Conservation (phyloP, 2,888 invertebrate species). For the Melanostoma mellinum region DNA sequence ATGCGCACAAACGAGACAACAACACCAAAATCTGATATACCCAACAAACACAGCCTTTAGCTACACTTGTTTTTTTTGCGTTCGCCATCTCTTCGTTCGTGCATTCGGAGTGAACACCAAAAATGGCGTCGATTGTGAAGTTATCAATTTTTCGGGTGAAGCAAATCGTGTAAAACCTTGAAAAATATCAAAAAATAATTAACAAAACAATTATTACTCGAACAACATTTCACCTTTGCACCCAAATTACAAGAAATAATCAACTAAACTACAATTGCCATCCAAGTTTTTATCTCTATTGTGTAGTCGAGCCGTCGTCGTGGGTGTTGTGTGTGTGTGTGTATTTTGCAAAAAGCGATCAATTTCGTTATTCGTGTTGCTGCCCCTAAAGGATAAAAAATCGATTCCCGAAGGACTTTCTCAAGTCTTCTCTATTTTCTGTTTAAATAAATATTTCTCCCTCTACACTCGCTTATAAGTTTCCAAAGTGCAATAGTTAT, state of each 20-base stretch:
- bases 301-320: slow-evolving; percentile 40
- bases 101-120: slow-evolving; percentile 68
- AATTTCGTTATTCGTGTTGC: slow-evolving; percentile 37
- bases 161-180: slow-evolving; percentile 55
- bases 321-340: slow-evolving; percentile 64
- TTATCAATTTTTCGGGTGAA: slow-evolving; percentile 67
- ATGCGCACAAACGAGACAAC: slow-evolving; percentile 52
- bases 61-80: slow-evolving; percentile 54
- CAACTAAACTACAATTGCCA: background rate
- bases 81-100: slow-evolving; percentile 57
- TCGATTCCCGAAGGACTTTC: slow-evolving; percentile 71
- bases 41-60: slow-evolving; percentile 57
- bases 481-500: slow-evolving; percentile 33
- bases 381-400: slow-evolving; percentile 67
- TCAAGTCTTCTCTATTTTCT: background rate
- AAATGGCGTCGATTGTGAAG: slow-evolving; percentile 72
- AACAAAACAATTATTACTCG: slow-evolving; percentile 21
- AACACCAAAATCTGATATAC: slow-evolving; percentile 11
- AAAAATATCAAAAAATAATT: slow-evolving; percentile 47
- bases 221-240: slow-evolving; percentile 40
- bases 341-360: slow-evolving; percentile 63
- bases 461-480: background rate
- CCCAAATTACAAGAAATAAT: slow-evolving; percentile 4
- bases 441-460: background rate
- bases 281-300: slow-evolving; percentile 6